Base-by-base conservation (phyloP, 1,140 invertebrate genomes). In the Cepaea nemoralis region DNA sequence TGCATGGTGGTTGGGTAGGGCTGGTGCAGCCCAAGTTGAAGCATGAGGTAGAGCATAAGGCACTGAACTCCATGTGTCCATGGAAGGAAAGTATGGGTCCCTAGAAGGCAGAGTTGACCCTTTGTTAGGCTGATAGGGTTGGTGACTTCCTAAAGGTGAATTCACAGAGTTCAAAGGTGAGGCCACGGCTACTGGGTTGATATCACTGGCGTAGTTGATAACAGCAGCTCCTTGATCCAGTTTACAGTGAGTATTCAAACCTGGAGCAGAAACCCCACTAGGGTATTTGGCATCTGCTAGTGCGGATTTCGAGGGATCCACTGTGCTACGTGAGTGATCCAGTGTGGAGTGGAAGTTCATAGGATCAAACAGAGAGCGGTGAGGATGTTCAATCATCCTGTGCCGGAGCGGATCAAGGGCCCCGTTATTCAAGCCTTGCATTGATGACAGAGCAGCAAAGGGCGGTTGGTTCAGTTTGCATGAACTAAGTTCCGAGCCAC, bases 21-120 rank as follows among this genome's bases (percentile, higher is more conserved):
- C 82, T 77, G 74, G 79, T 19, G 73, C 24, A 55, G 82, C 45
- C 82, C 82, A 83, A 37, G 77, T 69, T 24, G 75, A 48, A 12
- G 81, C 24, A 10, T 55, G 73, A 31, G 82, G 73, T 19, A 83
- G 66, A 31, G 42, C 74, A 35, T 83, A 83, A 37, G 82, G 82
- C 80, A 82, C 67, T 1, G 82, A 55, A 39, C 79, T 74, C 79
- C 79, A 83, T 55, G 80, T 50, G 19, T 83, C 82, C 78, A 81
- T 66, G 22, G 82, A 69, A 2, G 79, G 24, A 35, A 80, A 80
- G 75, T 77, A 81, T 67, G 80, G 50, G 50, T 81, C 75, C 39
- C 59, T 42, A 16, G 63, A 31, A 16, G 75, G 24, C 37, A 74
- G 14, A 24, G 31, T 35, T 12, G 50, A 19, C 12, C 24, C 24